Base-by-base conservation (phyloP, 2,888 invertebrate genomes). In the Neoaliturus tenellus region DNA sequence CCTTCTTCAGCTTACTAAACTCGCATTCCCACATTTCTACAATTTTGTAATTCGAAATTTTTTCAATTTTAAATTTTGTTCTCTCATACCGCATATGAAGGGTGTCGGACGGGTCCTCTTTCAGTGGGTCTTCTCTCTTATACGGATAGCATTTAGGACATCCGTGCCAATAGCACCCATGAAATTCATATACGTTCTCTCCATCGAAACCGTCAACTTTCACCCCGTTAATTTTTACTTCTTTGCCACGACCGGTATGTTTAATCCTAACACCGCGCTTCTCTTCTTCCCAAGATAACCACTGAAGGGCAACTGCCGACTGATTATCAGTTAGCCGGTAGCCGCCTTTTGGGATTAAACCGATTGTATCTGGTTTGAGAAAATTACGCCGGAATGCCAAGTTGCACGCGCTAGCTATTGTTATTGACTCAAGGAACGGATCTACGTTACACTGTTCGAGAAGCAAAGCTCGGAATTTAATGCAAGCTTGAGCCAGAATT, bases 241-340 rank as follows among this genome's bases (percentile, higher is more conserved):
- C 87, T n/a, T 80, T 71, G 20, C 67, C 78, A 58, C 86, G 87
- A 0, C 80, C 86, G 10, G 86, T 85, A 73, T 87, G 87, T 0
- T 14, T 8, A 28, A 88, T 87, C n/a, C 85, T 85, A 4, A 85
- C 71, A 31, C 85, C 75, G 48, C 78, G 55, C 25, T 51, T 75
- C 0, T 82, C 80, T 28, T 84, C 85, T 33, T 82, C 41, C 85
- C 83, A 86, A 2, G 75, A 25, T 10, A 88, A 33, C 88, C 88
- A 88, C n/a, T 86, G 67, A 0, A 87, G 2, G 3, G 87, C 87
- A 1, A 20, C 55, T 67, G 17, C 44, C 3, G 88, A 89, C 58
- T 89, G 88, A 0, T 86, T 87, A 71, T 89, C 87, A 12, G 71
- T 67, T 14, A 44, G 67, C 8, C 89, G 78, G 80, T 89, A 89